phyloP scores from a whole-genome alignment of 2,797 vertebrate species.

The Spinibarbus caldwelli region DNA sequence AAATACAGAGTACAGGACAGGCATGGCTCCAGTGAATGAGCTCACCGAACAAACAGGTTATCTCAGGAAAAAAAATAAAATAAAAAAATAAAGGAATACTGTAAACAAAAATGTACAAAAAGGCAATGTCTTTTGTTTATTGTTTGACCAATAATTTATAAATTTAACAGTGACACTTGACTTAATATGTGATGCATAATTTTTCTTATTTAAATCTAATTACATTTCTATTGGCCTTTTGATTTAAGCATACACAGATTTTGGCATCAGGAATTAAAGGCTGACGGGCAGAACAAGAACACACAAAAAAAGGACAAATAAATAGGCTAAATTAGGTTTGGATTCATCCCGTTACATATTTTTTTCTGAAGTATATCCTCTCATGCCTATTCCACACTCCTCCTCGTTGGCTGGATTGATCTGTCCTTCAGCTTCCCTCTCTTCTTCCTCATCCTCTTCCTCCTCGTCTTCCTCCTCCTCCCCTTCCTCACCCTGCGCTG shows the following conservation, averaged over 20 bases:
- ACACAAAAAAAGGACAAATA: constrained; percentile 1
- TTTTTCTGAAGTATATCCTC: constrained; percentile 73
- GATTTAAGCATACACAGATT: neutral
- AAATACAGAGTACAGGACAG: constrained; percentile 18
- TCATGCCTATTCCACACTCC: constrained; percentile 74
- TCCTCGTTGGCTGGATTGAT: constrained; percentile 66
- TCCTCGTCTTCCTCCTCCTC: constrained; percentile 55
- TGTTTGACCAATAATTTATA: neutral
- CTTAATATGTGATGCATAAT: neutral
- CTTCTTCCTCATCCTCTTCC: constrained; percentile 50
- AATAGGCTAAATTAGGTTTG: neutral
- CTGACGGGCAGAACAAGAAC: neutral
- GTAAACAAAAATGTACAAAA: neutral
- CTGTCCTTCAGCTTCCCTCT: constrained; percentile 57
- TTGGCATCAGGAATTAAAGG: constrained; percentile 14
- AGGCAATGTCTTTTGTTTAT: neutral
- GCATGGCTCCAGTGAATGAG: neutral
- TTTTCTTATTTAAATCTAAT: neutral
- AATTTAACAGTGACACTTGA: neutral
- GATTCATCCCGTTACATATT: neutral
- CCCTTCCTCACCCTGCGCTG: constrained; percentile 66
- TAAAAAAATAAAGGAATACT: neutral
- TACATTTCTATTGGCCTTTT: neutral
- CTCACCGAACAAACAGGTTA: neutral
- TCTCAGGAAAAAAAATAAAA: neutral